phyloP scores from a whole-genome alignment of 2,113 vertebrate species.

The Toxostoma redivivum region DNA sequence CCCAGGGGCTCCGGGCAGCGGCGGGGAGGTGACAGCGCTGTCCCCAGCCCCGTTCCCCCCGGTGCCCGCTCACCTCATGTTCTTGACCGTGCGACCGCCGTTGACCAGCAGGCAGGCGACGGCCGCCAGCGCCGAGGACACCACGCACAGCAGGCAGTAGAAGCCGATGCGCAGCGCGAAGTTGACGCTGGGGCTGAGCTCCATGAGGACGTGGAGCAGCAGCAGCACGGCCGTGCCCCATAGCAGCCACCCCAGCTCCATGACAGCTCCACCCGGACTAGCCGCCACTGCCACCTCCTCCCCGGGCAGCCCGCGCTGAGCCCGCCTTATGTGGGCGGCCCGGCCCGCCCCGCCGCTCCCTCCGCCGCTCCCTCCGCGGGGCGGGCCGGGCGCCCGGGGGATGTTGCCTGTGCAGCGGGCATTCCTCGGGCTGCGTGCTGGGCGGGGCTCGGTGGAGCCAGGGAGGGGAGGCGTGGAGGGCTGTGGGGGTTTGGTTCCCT shows the following conservation, averaged over 20 bases:
- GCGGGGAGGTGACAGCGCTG: neutral
- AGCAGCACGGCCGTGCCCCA: slow-evolving; percentile 69
- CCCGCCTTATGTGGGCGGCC: slow-evolving; percentile 21
- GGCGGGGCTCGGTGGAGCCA: neutral
- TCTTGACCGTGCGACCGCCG: slow-evolving; percentile 88
- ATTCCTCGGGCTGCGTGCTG: neutral
- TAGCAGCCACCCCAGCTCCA: slow-evolving; percentile 49
- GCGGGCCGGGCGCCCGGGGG: neutral
- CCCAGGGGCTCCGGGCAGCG: neutral
- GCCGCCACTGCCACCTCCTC: fast-evolving
- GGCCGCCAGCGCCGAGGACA: slow-evolving; percentile 66
- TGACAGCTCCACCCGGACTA: neutral
- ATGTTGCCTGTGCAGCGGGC: neutral
- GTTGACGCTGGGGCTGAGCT: slow-evolving; percentile 77
- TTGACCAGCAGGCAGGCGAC: slow-evolving; percentile 82
- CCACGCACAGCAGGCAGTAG: slow-evolving; percentile 84
- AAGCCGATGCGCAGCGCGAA: slow-evolving; percentile 83
- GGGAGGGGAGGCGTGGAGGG: fast-evolving
- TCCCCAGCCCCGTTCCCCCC: neutral
- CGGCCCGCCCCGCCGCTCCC: neutral
- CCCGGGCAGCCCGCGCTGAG: neutral
- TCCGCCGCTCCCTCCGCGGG: neutral
- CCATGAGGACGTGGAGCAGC: slow-evolving; percentile 73
- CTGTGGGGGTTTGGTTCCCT: neutral
- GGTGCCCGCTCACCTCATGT: slow-evolving; percentile 80